Evolutionary conservation across 2,113 vertebrate genomes (phyloP).

Genomic region (Melozone crissalis): DNA sequence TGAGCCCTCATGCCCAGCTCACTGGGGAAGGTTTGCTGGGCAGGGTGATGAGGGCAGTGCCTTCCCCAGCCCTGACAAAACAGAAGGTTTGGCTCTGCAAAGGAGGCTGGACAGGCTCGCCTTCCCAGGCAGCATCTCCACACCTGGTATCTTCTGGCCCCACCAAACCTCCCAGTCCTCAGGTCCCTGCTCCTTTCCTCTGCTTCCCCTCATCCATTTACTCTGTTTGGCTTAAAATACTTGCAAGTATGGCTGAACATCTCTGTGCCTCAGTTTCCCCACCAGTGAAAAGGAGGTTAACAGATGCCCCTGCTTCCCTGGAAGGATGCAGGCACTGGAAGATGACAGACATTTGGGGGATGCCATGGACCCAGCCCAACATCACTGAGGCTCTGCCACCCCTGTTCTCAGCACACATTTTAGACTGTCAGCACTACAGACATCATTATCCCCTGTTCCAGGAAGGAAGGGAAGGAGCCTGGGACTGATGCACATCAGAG

Average conservation of each 20-base stretch:
- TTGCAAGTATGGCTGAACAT: background rate
- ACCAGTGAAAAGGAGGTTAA: background rate
- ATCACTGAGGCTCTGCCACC: background rate
- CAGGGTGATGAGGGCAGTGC: background rate
- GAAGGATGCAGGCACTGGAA: background rate
- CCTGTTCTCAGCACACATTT: background rate
- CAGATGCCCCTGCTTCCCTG: background rate
- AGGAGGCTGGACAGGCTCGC: background rate
- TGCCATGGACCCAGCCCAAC: background rate
- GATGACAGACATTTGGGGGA: background rate
- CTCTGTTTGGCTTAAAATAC: background rate
- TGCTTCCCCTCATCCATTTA: background rate
- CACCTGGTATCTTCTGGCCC: background rate
- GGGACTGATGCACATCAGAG: background rate
- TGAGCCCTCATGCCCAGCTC: background rate
- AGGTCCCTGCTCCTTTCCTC: background rate
- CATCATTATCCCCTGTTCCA: rapidly evolving
- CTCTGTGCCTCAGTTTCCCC: background rate
- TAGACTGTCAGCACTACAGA: background rate
- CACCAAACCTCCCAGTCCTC: background rate
- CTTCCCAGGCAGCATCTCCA: background rate
- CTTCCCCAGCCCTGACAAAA: background rate
- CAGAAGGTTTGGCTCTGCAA: background rate
- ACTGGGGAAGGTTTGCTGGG: background rate
- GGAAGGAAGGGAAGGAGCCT: background rate